Evolutionary conservation across 2,797 vertebrate genomes (phyloP).

Genomic region (Xenopus petersii): DNA sequence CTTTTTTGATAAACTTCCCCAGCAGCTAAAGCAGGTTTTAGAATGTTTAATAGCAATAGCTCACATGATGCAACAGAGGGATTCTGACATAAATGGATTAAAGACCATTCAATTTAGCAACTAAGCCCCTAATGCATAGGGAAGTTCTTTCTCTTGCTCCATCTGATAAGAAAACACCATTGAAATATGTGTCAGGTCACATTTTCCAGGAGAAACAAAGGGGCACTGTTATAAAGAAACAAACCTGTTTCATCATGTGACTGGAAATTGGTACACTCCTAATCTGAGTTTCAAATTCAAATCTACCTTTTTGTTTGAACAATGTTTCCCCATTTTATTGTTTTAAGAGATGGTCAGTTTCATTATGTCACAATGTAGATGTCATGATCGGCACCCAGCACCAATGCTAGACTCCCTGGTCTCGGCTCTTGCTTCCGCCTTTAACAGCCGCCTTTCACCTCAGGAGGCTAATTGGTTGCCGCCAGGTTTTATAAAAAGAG

Average conservation of each 20-base stretch:
- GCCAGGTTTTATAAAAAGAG: too few species aligned
- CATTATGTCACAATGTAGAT: too few species aligned
- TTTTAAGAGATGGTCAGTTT: too few species aligned
- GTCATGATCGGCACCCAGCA: too few species aligned
- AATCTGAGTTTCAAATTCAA: not conserved
- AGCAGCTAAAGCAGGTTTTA: constrained; percentile 60
- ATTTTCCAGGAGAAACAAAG: constrained; percentile 46
- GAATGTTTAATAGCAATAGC: constrained; percentile 65
- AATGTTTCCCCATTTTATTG: too few species aligned
- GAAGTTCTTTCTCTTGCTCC: constrained; percentile 34
- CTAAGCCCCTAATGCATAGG: constrained; percentile 37
- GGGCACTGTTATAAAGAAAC: constrained; percentile 3
- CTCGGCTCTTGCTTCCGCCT: too few species aligned
- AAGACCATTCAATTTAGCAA: constrained; percentile 52
- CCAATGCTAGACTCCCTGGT: too few species aligned
- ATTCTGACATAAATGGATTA: constrained; percentile 59
- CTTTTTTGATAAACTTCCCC: constrained; percentile 61
- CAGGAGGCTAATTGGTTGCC: too few species aligned
- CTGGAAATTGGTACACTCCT: fast-evolving
- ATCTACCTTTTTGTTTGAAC: not conserved
- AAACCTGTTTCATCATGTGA: fast-evolving
- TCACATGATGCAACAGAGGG: constrained; percentile 66
- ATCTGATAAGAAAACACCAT: constrained; percentile 50
- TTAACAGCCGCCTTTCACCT: too few species aligned
- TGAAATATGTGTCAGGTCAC: constrained; percentile 56